These are phyloP conservation scores for Drosophila sturtevanti DNA, from an alignment of 1,140 invertebrate species.

Conservation along the genomic window DNA sequence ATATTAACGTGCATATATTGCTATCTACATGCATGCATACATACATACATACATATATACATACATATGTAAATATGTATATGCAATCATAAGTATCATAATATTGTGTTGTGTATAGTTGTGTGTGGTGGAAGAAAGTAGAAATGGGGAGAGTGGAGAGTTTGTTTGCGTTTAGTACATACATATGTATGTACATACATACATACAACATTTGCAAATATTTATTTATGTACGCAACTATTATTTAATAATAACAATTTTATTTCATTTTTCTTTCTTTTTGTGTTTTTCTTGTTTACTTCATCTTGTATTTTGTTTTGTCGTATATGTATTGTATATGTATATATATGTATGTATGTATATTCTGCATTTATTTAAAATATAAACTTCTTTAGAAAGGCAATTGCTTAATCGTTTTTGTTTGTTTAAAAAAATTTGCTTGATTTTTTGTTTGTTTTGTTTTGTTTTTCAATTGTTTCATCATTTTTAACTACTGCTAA, in stretches of 20 bases:
- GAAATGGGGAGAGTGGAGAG: not conserved
- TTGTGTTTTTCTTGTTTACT: not conserved
- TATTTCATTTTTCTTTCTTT: slow-evolving; percentile 34
- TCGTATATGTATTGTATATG: slow-evolving; percentile 31
- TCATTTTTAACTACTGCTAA: slow-evolving; percentile 64
- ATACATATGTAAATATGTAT: no score
- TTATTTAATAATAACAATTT: slow-evolving; percentile 58
- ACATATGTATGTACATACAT: slow-evolving; percentile 36
- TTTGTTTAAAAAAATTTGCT: slow-evolving; percentile 50
- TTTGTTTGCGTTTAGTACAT: not conserved
- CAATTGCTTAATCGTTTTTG: slow-evolving; percentile 60
- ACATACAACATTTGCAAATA: slow-evolving; percentile 34
- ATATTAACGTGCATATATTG: no score
- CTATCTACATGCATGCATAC: no score
- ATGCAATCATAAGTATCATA: no score
- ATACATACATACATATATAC: no score
- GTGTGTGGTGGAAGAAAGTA: slow-evolving; percentile 9
- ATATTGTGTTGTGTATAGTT: not conserved
- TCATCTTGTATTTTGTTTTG: not conserved
- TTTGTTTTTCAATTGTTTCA: slow-evolving; percentile 41
- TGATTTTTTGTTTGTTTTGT: slow-evolving; percentile 15
- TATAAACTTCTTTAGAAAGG: slow-evolving; percentile 73
- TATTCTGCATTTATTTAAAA: slow-evolving; percentile 71
- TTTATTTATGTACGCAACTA: slow-evolving; percentile 33
- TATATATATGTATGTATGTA: slow-evolving; percentile 50